phyloP scores from a whole-genome alignment of 2,113 vertebrate species.

The Oreotragus oreotragus region DNA sequence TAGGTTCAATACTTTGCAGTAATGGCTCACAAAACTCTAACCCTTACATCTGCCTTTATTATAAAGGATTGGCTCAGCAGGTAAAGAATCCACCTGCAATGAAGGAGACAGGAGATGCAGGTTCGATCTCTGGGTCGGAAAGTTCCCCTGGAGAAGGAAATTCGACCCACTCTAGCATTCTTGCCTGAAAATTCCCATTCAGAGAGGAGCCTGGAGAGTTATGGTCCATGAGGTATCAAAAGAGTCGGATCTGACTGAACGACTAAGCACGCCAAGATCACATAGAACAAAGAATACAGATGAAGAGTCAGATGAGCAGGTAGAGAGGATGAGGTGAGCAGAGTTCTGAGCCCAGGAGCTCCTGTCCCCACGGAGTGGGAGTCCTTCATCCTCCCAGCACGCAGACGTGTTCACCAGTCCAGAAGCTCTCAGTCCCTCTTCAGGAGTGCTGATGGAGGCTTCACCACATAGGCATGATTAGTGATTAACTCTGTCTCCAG shows the following conservation, averaged over 20 bases:
- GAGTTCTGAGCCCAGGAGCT: neutral
- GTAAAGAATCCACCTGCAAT: neutral
- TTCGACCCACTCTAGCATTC: neutral
- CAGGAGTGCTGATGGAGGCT: neutral
- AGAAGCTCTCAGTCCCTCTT: too few relatives aligned
- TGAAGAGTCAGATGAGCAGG: neutral
- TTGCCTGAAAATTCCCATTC: neutral
- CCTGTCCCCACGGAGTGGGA: neutral
- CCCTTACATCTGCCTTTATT: neutral
- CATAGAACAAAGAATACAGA: neutral
- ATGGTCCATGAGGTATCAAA: neutral
- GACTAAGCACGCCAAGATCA: neutral
- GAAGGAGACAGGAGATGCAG: neutral
- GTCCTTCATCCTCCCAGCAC: neutral
- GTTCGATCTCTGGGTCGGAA: neutral
- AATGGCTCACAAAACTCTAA: neutral
- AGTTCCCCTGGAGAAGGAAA: neutral
- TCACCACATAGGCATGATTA: too few relatives aligned
- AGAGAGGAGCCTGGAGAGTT: neutral
- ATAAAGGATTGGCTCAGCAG: neutral
- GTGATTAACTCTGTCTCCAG: neutral
- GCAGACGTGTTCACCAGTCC: accelerated
- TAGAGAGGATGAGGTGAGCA: neutral
- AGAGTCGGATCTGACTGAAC: neutral
- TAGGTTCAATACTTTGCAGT: neutral